These are phyloP conservation scores for Nebria brevicollis DNA, from an alignment of 2,888 invertebrate species.

Conservation along the genomic window DNA sequence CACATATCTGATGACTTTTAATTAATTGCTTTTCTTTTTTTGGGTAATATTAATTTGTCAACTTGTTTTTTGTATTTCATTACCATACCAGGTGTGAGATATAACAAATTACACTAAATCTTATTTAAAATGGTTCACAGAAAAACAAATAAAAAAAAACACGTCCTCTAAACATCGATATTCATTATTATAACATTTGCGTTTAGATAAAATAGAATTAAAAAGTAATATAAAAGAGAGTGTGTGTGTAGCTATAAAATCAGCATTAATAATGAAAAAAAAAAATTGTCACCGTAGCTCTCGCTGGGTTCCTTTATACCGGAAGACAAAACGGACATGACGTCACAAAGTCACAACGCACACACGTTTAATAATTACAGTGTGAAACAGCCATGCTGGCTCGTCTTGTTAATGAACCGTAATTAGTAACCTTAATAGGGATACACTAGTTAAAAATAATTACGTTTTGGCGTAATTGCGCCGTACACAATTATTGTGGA, in stretches of 20 bases:
- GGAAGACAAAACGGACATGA: conserved; percentile 1
- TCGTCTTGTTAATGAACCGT: conserved; percentile 60
- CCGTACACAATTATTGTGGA: conserved; percentile 2
- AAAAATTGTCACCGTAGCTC: not conserved
- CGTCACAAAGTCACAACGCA: not conserved
- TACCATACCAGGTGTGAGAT: conserved; percentile 31
- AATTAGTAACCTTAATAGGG: conserved; percentile 64
- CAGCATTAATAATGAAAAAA: not conserved
- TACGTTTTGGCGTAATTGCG: conserved; percentile 58
- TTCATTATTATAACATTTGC: not conserved
- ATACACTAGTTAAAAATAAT: conserved; percentile 64
- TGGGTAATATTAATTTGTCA: conserved; percentile 36
- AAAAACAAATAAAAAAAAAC: not conserved
- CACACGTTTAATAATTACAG: conserved; percentile 43
- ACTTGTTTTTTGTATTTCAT: conserved; percentile 34
- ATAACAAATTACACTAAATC: conserved; percentile 21
- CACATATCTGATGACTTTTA: conserved; percentile 40
- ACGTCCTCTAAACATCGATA: not conserved
- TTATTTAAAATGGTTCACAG: not conserved
- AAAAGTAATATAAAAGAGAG: not conserved
- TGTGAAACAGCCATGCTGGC: conserved; percentile 56
- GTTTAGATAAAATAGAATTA: not conserved
- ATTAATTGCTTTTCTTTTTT: conserved; percentile 38
- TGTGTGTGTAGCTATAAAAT: not conserved
- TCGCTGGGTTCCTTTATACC: not conserved